Evolutionary conservation across 2,888 invertebrate genomes (phyloP).

Genomic region (Embidobia sp.): DNA sequence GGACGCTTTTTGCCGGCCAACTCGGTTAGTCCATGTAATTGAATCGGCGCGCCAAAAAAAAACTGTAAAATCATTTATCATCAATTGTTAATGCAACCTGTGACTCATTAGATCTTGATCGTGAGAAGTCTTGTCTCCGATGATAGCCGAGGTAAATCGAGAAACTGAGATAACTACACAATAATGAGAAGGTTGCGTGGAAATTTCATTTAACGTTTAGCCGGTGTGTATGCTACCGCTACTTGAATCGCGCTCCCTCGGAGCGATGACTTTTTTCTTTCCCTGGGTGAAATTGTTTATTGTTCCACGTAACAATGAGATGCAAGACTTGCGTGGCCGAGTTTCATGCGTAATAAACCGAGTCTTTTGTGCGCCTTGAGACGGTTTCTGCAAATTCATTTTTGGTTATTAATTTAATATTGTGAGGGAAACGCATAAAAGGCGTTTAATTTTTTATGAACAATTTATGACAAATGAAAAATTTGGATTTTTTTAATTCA

Average conservation of each 20-base stretch:
- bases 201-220: conserved; percentile 34
- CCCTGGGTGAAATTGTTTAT: conserved; percentile 16
- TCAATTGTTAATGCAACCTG: not conserved
- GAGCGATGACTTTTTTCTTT: too few species aligned
- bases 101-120: conserved; percentile 34
- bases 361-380: not conserved
- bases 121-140: conserved; percentile 31
- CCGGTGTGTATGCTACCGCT: too few species aligned
- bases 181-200: conserved; percentile 40
- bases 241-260: too few species aligned
- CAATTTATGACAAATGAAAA: too few species aligned
- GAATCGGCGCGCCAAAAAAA: not conserved
- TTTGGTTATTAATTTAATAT: too few species aligned
- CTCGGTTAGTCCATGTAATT: too few species aligned
- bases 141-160: conserved; percentile 30
- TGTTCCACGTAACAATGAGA: conserved; percentile 32
- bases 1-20: too few species aligned
- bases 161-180: conserved; percentile 17
- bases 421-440: too few species aligned
- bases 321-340: conserved; percentile 1
- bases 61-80: conserved; percentile 18
- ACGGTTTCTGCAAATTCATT: too few species aligned
- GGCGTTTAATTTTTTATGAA: too few species aligned
- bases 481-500: too few species aligned
- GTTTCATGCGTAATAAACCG: conserved; percentile 9